These are phyloP conservation scores for Epizoanthus scotinus DNA, from an alignment of 92 coral and sea anemone genomes.

Conservation along the genomic window DNA sequence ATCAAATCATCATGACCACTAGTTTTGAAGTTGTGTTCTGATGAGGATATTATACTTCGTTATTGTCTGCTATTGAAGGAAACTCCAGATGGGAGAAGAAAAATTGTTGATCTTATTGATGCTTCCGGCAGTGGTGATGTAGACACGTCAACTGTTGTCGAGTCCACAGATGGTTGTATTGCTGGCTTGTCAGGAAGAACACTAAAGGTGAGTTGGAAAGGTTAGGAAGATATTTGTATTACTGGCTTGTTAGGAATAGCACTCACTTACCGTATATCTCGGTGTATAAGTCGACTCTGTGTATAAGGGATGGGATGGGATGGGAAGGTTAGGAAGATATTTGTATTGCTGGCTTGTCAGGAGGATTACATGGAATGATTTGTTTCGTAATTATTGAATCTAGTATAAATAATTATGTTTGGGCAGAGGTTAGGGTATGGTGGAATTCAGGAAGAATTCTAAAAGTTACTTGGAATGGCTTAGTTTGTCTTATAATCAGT, in stretches of 20 bases:
- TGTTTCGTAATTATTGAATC: too few species aligned
- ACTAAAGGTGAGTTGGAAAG: slow-evolving; percentile 68
- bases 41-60: background rate
- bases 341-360: slow-evolving; percentile 64
- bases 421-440: background rate
- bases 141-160: slow-evolving; percentile 84
- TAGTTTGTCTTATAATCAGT: too few species aligned
- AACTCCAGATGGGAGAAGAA: slow-evolving; percentile 90
- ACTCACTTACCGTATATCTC: too few species aligned
- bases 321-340: slow-evolving; percentile 62
- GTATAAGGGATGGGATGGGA: background rate
- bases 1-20: too few species aligned
- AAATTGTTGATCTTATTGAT: slow-evolving; percentile 94
- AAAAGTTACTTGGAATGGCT: too few species aligned
- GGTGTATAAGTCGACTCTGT: too few species aligned
- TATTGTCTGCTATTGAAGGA: slow-evolving; percentile 48
- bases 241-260: slow-evolving; percentile 64
- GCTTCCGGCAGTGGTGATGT: slow-evolving; percentile 99
- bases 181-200: slow-evolving; percentile 89
- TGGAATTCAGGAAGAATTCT: background rate
- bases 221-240: slow-evolving; percentile 57
- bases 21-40: too few species aligned
- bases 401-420: too few species aligned
- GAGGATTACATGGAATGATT: slow-evolving; percentile 29
- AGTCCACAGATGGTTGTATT: slow-evolving; percentile 68